phyloP scores from a whole-genome alignment of 2,888 invertebrate genomes.

The Clunio marinus region DNA sequence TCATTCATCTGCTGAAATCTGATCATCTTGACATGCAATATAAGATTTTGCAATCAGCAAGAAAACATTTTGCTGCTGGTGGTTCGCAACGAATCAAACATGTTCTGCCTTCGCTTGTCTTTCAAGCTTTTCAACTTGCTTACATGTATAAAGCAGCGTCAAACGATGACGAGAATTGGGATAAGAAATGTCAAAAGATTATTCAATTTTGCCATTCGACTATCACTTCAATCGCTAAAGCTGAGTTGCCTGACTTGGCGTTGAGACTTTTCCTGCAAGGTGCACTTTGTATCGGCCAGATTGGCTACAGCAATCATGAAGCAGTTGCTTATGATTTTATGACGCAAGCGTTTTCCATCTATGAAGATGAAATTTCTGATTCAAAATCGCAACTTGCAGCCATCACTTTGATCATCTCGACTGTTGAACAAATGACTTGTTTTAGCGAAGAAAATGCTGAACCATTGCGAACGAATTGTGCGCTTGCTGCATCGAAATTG shows the following conservation, averaged over 20 bases:
- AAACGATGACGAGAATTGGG: conserved; percentile 93
- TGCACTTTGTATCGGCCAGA: conserved; percentile 86
- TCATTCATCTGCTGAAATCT: conserved; percentile 78
- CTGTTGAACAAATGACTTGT: conserved; percentile 90
- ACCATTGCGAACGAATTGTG: conserved; percentile 92
- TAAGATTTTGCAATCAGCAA: conserved; percentile 80
- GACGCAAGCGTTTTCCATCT: conserved; percentile 88
- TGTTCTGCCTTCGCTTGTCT: conserved; percentile 90
- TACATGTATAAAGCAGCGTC: conserved; percentile 73
- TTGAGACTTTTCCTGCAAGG: conserved; percentile 92
- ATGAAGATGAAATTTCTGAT: conserved; percentile 98
- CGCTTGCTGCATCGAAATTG: conserved; percentile 90
- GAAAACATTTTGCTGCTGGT: conserved; percentile 87
- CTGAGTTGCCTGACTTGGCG: conserved; percentile 90
- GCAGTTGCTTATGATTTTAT: conserved; percentile 98
- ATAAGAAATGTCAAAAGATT: conserved; percentile 96
- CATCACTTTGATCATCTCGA: conserved; percentile 91
- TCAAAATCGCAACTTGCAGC: conserved; percentile 95
- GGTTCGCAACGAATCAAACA: conserved; percentile 83
- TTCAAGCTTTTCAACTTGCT: conserved; percentile 87
- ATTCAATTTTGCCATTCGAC: conserved; percentile 98
- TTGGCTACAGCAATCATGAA: conserved; percentile 91
- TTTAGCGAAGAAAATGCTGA: conserved; percentile 96
- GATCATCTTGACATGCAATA: conserved; percentile 81
- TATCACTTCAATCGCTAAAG: conserved; percentile 89